Percentiles rank a stretch among this genome's conserved stretches.
Conservation (phyloP, 2,888 invertebrate species). For the Rugalucina vietnamica region DNA sequence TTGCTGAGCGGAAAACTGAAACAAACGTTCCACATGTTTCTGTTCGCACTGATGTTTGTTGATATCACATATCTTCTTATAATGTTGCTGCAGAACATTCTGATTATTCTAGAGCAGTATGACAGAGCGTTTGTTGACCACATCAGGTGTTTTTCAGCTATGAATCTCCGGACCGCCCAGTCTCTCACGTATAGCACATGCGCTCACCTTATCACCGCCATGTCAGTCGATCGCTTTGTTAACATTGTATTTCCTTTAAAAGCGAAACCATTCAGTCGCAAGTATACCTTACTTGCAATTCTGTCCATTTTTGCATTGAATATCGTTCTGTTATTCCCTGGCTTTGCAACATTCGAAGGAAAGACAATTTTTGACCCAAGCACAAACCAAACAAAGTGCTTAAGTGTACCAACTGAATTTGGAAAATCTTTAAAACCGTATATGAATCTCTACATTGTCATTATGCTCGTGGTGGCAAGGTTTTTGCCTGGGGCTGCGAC, state of each 20-base stretch:
- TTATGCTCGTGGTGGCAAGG: not conserved
- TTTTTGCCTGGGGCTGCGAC: not conserved
- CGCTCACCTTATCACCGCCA: not conserved
- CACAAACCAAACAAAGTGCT: not conserved
- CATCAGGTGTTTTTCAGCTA: not conserved
- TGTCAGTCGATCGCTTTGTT: not conserved
- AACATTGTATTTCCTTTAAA: not conserved
- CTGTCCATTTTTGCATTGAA: not conserved
- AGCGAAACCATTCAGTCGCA: not conserved
- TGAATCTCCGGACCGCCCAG: not conserved
- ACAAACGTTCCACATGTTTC: not conserved
- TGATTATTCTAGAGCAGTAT: not conserved
- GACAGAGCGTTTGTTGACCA: not conserved
- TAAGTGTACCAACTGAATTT: not conserved
- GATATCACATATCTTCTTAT: not conserved
- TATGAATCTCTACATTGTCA: not conserved
- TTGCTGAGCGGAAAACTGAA: no score
- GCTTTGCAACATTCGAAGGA: not conserved
- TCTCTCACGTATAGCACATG: not conserved
- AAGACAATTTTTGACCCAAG: not conserved
- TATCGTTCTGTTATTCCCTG: not conserved
- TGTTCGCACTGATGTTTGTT: not conserved
- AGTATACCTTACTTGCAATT: not conserved
- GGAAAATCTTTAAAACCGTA: not conserved
- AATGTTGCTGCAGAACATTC: not conserved